These are phyloP conservation scores for Temnothorax ravouxi DNA, from an alignment of 2,888 invertebrate genomes.

Conservation along the genomic window DNA sequence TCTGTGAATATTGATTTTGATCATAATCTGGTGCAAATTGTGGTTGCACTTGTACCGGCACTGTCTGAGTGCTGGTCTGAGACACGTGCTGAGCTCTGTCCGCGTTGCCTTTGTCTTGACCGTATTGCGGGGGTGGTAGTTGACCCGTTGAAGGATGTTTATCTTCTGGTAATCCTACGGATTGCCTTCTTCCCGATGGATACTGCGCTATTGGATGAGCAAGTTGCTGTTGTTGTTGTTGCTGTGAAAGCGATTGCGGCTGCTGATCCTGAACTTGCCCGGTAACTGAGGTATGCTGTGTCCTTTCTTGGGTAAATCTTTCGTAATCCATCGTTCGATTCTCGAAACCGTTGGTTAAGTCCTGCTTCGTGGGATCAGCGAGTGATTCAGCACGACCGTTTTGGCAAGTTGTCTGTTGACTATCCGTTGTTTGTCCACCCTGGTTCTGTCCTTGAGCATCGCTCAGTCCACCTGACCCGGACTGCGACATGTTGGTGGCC, in stretches of 20 bases:
- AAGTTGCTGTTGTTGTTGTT: slow-evolving; percentile 48
- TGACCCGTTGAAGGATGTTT: slow-evolving; percentile 80
- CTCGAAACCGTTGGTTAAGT: slow-evolving; percentile 83
- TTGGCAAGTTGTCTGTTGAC: slow-evolving; percentile 76
- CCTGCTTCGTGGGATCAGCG: slow-evolving; percentile 73
- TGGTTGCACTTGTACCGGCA: slow-evolving; percentile 83
- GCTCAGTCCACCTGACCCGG: slow-evolving; percentile 79
- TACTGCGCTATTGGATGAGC: slow-evolving; percentile 64
- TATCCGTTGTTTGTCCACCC: slow-evolving; percentile 76
- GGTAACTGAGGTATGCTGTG: slow-evolving; percentile 61
- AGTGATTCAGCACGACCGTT: slow-evolving; percentile 79
- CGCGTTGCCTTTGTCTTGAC: slow-evolving; percentile 76
- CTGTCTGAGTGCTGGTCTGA: slow-evolving; percentile 82
- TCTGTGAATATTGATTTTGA: slow-evolving; percentile 81
- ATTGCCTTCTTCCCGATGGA: slow-evolving; percentile 75
- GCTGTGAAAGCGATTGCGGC: slow-evolving; percentile 58
- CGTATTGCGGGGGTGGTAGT: slow-evolving; percentile 78
- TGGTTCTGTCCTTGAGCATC: slow-evolving; percentile 76
- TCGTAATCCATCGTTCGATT: slow-evolving; percentile 81
- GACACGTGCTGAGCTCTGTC: slow-evolving; percentile 81
- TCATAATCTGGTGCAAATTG: slow-evolving; percentile 83
- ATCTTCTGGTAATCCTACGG: slow-evolving; percentile 79
- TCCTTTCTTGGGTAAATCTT: slow-evolving; percentile 73
- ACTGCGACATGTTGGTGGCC: slow-evolving; percentile 84
- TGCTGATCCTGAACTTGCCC: slow-evolving; percentile 60